Evolutionary conservation across 1,140 invertebrate species (phyloP).

Genomic region (Thrips palmi): DNA sequence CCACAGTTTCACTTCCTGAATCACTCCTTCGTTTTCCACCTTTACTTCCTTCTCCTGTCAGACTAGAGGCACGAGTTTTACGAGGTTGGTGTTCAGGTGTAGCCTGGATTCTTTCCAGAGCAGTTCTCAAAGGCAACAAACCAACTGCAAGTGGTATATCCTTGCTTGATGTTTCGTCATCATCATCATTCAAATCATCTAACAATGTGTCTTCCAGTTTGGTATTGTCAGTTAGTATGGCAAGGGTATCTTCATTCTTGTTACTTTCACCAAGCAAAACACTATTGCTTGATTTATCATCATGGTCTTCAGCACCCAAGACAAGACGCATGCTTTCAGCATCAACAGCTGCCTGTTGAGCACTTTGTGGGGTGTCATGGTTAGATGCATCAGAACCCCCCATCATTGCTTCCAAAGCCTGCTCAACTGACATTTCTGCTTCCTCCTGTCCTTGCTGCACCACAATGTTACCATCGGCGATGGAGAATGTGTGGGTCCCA

Average conservation of each 20-base stretch:
- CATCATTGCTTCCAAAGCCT: slow-evolving; percentile 15
- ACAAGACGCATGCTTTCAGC: slow-evolving; percentile 2
- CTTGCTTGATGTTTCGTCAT: slow-evolving; percentile 18
- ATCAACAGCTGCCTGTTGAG: too few species aligned
- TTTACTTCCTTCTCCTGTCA: slow-evolving; percentile 5
- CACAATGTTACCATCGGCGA: too few species aligned
- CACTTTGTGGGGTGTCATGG: not conserved
- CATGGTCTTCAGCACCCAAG: slow-evolving; percentile 2
- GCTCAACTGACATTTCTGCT: slow-evolving; percentile 6
- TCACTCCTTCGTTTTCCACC: slow-evolving; percentile 7
- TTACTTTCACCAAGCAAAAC: too few species aligned
- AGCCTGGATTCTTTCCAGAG: slow-evolving; percentile 28
- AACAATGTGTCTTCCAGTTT: not conserved
- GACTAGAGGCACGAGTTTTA: slow-evolving; percentile 23
- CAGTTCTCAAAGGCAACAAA: slow-evolving; percentile 25
- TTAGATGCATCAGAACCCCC: slow-evolving; percentile 10
- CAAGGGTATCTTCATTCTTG: slow-evolving; percentile 14
- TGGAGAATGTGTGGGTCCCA: too few species aligned
- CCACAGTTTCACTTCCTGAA: slow-evolving; percentile 3
- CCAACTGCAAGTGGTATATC: slow-evolving; percentile 30
- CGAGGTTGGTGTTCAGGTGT: slow-evolving; percentile 28
- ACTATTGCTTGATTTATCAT: slow-evolving; percentile 4
- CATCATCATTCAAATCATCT: not conserved
- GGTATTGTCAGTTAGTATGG: slow-evolving; percentile 18
- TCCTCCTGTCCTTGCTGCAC: slow-evolving; percentile 13